Percentiles rank a stretch among this genome's conserved stretches.
Evolutionary conservation across 35 echinoderm and acorn worm genomes (phyloP).

Genomic region (Lytechinus variegatus): DNA sequence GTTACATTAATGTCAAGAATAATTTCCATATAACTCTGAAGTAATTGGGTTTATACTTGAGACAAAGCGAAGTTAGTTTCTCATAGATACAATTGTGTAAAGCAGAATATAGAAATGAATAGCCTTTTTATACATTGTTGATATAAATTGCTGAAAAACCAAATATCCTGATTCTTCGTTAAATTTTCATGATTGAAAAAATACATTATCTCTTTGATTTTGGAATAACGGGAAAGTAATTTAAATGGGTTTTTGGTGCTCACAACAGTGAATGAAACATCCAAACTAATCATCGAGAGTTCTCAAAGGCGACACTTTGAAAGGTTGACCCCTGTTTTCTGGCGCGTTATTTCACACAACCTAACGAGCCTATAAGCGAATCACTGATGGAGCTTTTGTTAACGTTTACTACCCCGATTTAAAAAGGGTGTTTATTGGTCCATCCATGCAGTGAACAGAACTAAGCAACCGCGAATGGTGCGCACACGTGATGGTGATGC

Average conservation of each 20-base stretch:
- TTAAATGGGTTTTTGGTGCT: neutral
- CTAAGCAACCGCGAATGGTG: too few species aligned
- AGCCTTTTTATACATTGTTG: too few species aligned
- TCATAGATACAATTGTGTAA: neutral
- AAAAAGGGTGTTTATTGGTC: neutral
- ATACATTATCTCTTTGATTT: neutral
- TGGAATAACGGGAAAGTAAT: neutral
- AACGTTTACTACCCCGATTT: neutral
- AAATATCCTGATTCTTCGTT: too few species aligned
- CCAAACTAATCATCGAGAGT: neutral
- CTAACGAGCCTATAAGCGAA: neutral
- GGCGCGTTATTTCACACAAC: neutral
- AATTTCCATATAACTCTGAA: too few species aligned
- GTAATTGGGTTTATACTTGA: neutral
- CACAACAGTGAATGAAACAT: neutral
- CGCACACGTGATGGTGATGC: too few species aligned
- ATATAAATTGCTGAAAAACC: neutral
- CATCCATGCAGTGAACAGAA: too few species aligned
- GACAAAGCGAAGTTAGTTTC: neutral
- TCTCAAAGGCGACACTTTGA: neutral
- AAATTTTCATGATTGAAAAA: neutral
- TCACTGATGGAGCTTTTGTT: neutral
- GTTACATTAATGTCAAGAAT: too few species aligned
- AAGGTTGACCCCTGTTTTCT: neutral
- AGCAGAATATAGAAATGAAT: too few species aligned